These are phyloP conservation scores for Zaprionus lineosus DNA, from an alignment of 2,888 invertebrate genomes.

Conservation along the genomic window DNA sequence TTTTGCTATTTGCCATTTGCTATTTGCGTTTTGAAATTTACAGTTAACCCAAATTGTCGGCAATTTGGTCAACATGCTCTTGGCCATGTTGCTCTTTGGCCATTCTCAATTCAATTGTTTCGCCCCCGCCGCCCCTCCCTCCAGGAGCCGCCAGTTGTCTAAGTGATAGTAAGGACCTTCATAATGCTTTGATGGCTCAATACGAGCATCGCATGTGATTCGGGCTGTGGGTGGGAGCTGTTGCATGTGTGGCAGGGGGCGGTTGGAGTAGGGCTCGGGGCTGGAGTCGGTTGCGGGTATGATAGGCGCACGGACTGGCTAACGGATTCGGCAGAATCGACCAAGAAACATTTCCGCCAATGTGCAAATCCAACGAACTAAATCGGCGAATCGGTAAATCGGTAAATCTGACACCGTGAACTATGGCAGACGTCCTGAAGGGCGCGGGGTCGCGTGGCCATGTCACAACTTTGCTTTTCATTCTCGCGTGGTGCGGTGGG, in stretches of 20 bases:
- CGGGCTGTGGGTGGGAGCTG: too few species aligned
- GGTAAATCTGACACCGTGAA: constrained; percentile 56
- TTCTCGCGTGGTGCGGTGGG: neutral
- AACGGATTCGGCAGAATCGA: constrained; percentile 12
- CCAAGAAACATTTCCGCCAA: constrained; percentile 12
- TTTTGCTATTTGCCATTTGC: constrained; percentile 53
- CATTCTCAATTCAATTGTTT: constrained; percentile 70
- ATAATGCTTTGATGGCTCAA: constrained; percentile 64
- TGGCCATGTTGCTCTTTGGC: constrained; percentile 44
- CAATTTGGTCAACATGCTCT: constrained; percentile 74
- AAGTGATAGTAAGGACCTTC: constrained; percentile 66
- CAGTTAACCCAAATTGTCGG: constrained; percentile 77
- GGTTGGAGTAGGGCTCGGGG: neutral
- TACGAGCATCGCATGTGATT: constrained; percentile 32
- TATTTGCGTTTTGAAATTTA: constrained; percentile 55
- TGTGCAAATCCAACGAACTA: constrained; percentile 38
- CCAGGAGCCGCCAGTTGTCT: constrained; percentile 26
- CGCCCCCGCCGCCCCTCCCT: neutral
- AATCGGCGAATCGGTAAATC: constrained; percentile 42
- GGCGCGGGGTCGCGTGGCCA: constrained; percentile 54
- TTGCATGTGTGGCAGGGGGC: too few species aligned
- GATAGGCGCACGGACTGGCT: neutral
- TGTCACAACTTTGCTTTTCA: constrained; percentile 59
- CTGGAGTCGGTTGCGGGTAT: too few species aligned
- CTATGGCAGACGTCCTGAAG: constrained; percentile 32